Evolutionary conservation across 2,797 vertebrate genomes (phyloP).

Genomic region (Halcyon badia): DNA sequence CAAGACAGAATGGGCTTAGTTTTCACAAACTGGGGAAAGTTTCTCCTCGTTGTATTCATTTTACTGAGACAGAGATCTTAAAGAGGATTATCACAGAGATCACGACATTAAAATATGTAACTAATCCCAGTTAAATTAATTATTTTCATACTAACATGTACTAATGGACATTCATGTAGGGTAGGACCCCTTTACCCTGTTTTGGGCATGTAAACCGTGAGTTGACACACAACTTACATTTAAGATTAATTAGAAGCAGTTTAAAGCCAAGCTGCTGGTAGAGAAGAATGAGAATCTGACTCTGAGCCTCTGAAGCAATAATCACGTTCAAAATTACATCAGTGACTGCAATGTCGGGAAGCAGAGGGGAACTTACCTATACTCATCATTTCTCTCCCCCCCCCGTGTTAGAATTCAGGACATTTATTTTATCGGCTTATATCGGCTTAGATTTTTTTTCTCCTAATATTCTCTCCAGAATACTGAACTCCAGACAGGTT

Average conservation of each 20-base stretch:
- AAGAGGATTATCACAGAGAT: conserved; percentile 64
- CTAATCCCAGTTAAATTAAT: conserved; percentile 73
- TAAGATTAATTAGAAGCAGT: background rate
- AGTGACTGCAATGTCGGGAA: background rate
- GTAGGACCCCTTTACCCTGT: background rate
- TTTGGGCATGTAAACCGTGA: background rate
- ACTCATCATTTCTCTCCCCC: background rate
- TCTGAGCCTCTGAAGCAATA: conserved; percentile 57
- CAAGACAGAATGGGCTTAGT: conserved; percentile 24
- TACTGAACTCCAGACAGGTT: conserved; percentile 63
- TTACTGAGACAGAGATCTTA: conserved; percentile 61
- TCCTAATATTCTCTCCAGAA: conserved; percentile 8
- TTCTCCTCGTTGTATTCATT: conserved; percentile 57
- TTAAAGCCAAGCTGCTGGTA: conserved; percentile 11
- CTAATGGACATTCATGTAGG: background rate
- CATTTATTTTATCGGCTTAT: background rate
- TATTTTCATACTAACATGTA: conserved; percentile 52
- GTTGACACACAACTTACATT: background rate
- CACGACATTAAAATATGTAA: conserved; percentile 69
- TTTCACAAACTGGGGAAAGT: conserved; percentile 43
- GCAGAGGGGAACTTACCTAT: background rate
- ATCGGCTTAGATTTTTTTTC: background rate
- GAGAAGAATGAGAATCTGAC: background rate
- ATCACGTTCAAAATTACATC: background rate
- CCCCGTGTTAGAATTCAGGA: background rate